Percentiles rank a stretch among this genome's conserved stretches.
phyloP scores from a whole-genome alignment of 1,140 invertebrate genomes.

The Paraescarpia echinospica region DNA sequence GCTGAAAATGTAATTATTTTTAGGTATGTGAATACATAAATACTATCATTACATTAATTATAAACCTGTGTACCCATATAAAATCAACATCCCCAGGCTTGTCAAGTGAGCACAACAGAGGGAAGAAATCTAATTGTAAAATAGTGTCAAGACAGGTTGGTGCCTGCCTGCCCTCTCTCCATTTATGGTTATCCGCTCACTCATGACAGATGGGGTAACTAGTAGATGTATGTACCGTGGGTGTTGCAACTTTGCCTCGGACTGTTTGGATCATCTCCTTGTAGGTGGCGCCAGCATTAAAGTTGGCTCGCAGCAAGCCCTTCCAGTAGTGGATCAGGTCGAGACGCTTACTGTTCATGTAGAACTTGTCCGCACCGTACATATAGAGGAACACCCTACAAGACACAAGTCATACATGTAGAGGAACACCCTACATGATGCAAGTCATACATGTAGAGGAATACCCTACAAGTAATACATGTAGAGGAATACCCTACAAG shows the following conservation, averaged over 20 bases:
- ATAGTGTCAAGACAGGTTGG: too few species aligned
- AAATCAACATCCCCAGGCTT: too few species aligned
- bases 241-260: neutral
- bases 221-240: neutral
- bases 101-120: too few species aligned
- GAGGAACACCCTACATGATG: neutral
- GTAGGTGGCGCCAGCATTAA: constrained; percentile 33
- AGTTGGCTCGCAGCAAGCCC: constrained; percentile 36
- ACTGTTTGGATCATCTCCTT: constrained; percentile 15
- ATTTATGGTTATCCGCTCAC: too few species aligned
- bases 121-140: too few species aligned
- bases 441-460: neutral
- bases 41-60: too few species aligned
- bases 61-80: too few species aligned
- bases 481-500: neutral
- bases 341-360: constrained; percentile 24
- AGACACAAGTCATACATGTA: constrained; percentile 3
- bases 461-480: neutral
- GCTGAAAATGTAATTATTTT: too few species aligned
- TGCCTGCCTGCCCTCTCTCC: too few species aligned
- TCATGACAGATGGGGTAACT: neutral
- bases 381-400: constrained; percentile 10
- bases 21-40: too few species aligned
- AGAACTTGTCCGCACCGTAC: neutral
- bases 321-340: constrained; percentile 47